phyloP scores from a whole-genome alignment of 2,113 vertebrate species.

The Gambusia holbrooki region DNA sequence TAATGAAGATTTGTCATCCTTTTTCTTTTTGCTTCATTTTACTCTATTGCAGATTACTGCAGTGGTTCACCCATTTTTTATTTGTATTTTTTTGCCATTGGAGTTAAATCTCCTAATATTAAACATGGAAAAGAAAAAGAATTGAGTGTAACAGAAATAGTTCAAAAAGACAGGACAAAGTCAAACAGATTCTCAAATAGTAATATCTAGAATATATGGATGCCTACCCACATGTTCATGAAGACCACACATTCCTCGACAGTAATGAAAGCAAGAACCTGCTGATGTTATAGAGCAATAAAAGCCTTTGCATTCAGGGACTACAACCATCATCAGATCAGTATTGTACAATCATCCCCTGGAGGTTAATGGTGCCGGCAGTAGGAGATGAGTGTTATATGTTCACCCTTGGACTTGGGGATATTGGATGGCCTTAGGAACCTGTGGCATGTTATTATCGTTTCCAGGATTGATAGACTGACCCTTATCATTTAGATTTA shows the following conservation, averaged over 20 bases:
- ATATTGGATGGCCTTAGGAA: slow-evolving; percentile 50
- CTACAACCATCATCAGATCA: slow-evolving; percentile 59
- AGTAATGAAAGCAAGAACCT: slow-evolving; percentile 20
- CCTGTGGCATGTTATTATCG: slow-evolving; percentile 37
- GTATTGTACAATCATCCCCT: slow-evolving; percentile 54
- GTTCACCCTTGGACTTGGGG: slow-evolving; percentile 48
- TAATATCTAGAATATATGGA: background rate
- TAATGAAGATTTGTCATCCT: slow-evolving; percentile 27
- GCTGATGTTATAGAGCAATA: slow-evolving; percentile 55
- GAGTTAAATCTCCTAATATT: background rate
- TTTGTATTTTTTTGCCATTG: background rate
- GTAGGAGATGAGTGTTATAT: slow-evolving; percentile 41
- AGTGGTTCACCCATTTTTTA: slow-evolving; percentile 8
- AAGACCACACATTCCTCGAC: slow-evolving; percentile 8
- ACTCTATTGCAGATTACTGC: slow-evolving; percentile 19
- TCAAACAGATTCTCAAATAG: background rate
- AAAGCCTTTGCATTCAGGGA: slow-evolving; percentile 56
- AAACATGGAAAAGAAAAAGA: background rate
- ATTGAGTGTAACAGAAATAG: slow-evolving; percentile 1
- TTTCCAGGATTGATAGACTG: background rate
- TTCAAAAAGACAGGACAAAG: background rate
- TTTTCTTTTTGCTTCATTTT: slow-evolving; percentile 21
- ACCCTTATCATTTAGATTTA: background rate
- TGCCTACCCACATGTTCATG: background rate
- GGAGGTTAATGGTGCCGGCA: slow-evolving; percentile 30